Percentiles rank a stretch among this genome's conserved stretches.
Conservation (phyloP, 2,888 invertebrate genomes). For the Arge pagana region DNA sequence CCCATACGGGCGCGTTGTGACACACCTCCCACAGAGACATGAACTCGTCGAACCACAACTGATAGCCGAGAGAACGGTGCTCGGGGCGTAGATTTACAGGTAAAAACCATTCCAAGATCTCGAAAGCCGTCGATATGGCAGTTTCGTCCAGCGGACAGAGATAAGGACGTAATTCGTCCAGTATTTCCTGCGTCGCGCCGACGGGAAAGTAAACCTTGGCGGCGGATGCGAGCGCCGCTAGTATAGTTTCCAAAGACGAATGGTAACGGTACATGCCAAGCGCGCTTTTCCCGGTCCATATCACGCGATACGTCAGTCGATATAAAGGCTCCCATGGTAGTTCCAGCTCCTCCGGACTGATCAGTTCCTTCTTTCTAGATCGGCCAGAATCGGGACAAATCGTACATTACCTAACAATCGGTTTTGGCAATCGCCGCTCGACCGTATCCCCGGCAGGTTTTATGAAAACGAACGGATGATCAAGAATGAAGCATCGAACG, state of each 20-base stretch:
- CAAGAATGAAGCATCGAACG: too few relatives aligned
- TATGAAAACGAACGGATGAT: too few relatives aligned
- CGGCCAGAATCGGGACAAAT: slow-evolving; percentile 10
- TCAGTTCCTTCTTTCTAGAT: slow-evolving; percentile 74
- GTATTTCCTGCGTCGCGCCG: slow-evolving; percentile 81
- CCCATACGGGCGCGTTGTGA: slow-evolving; percentile 73
- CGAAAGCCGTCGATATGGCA: slow-evolving; percentile 61
- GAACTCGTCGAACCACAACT: slow-evolving; percentile 80
- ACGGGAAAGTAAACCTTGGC: slow-evolving; percentile 56
- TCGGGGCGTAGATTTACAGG: slow-evolving; percentile 72
- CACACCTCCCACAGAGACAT: slow-evolving; percentile 79
- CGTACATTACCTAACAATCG: too few relatives aligned
- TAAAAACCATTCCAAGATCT: slow-evolving; percentile 75
- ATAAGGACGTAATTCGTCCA: slow-evolving; percentile 80
- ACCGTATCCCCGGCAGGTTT: too few relatives aligned
- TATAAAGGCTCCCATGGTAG: slow-evolving; percentile 88
- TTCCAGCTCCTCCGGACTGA: slow-evolving; percentile 78
- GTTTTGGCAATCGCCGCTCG: too few relatives aligned
- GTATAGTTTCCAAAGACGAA: slow-evolving; percentile 35
- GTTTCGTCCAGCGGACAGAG: slow-evolving; percentile 74
- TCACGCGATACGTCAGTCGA: slow-evolving; percentile 54
- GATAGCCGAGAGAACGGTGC: slow-evolving; percentile 68
- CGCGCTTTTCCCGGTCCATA: slow-evolving; percentile 62
- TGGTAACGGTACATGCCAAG: slow-evolving; percentile 64
- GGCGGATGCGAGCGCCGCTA: slow-evolving; percentile 41